phyloP scores from a whole-genome alignment of 1,140 invertebrate genomes.

The Mactra quadrangularis region DNA sequence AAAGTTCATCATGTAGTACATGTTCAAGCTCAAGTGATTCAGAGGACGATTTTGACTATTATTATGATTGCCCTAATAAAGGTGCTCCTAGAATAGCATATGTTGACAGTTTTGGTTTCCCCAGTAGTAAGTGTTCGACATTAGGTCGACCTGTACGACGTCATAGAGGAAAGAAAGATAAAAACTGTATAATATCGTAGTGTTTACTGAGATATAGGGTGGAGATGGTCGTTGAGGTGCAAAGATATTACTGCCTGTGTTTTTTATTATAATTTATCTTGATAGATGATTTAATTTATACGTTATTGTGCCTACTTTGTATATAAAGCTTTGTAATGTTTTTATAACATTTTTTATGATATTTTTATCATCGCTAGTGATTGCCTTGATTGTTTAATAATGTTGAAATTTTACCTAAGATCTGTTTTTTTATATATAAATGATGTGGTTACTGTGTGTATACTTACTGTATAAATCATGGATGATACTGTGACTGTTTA shows the following conservation, averaged over 20 bases:
- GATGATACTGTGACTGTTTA: background rate
- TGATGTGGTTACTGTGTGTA: background rate
- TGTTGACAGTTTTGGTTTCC: slow-evolving; percentile 80
- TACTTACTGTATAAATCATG: background rate
- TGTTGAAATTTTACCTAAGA: slow-evolving; percentile 31
- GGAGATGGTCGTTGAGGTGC: too few species aligned
- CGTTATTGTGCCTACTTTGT: slow-evolving; percentile 25
- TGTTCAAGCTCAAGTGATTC: slow-evolving; percentile 81
- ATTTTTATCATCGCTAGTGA: too few species aligned
- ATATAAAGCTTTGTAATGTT: too few species aligned
- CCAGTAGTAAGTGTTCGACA: slow-evolving; percentile 52
- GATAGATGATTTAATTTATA: slow-evolving; percentile 17
- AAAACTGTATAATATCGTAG: slow-evolving; percentile 75
- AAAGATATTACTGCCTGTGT: slow-evolving; percentile 12
- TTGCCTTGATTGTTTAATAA: slow-evolving; percentile 14
- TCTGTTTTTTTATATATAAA: background rate
- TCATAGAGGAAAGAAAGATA: slow-evolving; percentile 71
- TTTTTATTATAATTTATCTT: slow-evolving; percentile 3
- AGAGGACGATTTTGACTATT: slow-evolving; percentile 77
- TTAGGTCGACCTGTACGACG: slow-evolving; percentile 65
- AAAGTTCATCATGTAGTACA: slow-evolving; percentile 74
- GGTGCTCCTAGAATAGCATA: slow-evolving; percentile 75
- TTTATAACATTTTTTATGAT: too few species aligned
- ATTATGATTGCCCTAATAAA: slow-evolving; percentile 67
- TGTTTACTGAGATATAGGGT: too few species aligned